Conservation (phyloP, 2,797 vertebrate genomes). For the Gymnocypris eckloni region DNA sequence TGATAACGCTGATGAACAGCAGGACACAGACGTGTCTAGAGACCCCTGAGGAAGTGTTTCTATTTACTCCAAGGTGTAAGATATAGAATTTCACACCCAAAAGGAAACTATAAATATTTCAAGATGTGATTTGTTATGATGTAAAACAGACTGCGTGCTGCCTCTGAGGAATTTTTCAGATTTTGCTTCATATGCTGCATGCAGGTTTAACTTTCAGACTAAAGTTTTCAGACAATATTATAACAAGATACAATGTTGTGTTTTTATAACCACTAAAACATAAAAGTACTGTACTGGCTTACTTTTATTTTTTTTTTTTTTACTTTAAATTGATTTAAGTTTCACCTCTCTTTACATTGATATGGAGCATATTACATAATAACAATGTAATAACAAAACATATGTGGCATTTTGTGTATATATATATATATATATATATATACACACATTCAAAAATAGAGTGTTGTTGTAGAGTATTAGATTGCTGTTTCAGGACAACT, state of each 20-base stretch:
- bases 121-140: conserved; percentile 46
- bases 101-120: conserved; percentile 52
- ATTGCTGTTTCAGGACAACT: background rate
- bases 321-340: background rate
- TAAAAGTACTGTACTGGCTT: background rate
- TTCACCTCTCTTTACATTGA: no score
- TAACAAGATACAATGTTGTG: background rate
- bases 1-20: conserved; percentile 69
- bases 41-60: conserved; percentile 41
- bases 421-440: no score
- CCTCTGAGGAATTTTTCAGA: conserved; percentile 3
- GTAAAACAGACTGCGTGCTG: conserved; percentile 33
- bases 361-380: background rate
- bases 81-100: conserved; percentile 30
- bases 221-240: conserved; percentile 4
- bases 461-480: background rate
- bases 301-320: background rate
- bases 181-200: background rate
- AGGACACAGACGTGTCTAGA: conserved; percentile 30
- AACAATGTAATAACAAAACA: background rate
- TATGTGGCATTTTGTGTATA: no score
- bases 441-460: background rate
- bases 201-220: background rate
- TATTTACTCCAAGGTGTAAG: conserved; percentile 38
- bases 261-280: background rate